Conservation (phyloP, 1,140 invertebrate species). For the Bombus turneri region DNA sequence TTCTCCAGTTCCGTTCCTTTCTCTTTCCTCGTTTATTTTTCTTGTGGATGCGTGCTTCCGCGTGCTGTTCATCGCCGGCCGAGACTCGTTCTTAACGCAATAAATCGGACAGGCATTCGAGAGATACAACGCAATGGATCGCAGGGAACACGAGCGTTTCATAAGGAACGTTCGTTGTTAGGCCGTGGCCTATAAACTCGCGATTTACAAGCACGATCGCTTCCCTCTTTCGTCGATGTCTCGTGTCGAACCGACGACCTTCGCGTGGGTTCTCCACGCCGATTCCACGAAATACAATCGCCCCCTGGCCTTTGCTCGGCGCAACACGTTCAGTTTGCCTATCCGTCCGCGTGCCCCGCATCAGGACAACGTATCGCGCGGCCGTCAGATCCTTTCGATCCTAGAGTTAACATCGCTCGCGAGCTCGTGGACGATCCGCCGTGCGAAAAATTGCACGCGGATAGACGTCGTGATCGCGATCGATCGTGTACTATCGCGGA, state of each 20-base stretch:
- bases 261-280: slow-evolving; percentile 33
- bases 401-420: slow-evolving; percentile 40
- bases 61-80: neutral
- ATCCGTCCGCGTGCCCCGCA: neutral
- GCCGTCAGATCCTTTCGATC: slow-evolving; percentile 9
- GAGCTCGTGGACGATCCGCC: slow-evolving; percentile 24
- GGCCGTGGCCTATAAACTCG: slow-evolving; percentile 47
- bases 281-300: slow-evolving; percentile 28
- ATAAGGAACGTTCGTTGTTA: slow-evolving; percentile 46
- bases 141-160: slow-evolving; percentile 41
- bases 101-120: slow-evolving; percentile 20
- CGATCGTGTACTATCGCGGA: slow-evolving; percentile 24
- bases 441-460: slow-evolving; percentile 33
- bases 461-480: slow-evolving; percentile 37
- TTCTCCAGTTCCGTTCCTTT: neutral
- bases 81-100: neutral
- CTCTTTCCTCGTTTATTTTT: neutral
- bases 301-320: neutral
- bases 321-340: neutral
- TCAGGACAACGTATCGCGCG: slow-evolving; percentile 8
- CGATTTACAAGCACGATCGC: slow-evolving; percentile 48
- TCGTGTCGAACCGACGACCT: slow-evolving; percentile 26
- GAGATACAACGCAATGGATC: slow-evolving; percentile 32
- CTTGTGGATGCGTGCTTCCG: slow-evolving; percentile 20
- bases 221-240: slow-evolving; percentile 45